phyloP scores from a whole-genome alignment of 2,797 vertebrate genomes.

The Coregonus ussuriensis region DNA sequence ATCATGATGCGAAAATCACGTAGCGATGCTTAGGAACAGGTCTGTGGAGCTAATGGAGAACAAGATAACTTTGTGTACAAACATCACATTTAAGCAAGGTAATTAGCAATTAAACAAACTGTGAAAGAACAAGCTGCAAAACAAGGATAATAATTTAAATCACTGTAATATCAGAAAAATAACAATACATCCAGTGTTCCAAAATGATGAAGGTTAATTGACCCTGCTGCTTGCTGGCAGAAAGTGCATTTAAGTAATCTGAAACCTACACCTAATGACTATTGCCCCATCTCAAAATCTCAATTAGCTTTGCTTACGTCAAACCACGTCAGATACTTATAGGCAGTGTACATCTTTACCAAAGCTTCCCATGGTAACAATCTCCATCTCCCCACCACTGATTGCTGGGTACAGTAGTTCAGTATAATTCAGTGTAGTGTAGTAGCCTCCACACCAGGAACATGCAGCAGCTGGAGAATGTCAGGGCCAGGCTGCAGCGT shows the following conservation, averaged over 20 bases:
- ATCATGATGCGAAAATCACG: not conserved
- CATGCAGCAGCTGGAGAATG: conserved; percentile 18
- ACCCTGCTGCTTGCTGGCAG: not conserved
- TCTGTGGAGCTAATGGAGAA: not conserved
- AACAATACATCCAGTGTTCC: not conserved
- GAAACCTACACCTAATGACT: not conserved
- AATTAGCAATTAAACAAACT: conserved; percentile 20
- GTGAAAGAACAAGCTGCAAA: conserved; percentile 15
- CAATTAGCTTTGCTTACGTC: conserved; percentile 12
- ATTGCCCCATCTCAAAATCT: conserved; percentile 6
- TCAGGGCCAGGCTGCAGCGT: conserved; percentile 20
- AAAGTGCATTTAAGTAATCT: not conserved
- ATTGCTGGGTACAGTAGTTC: conserved; percentile 26
- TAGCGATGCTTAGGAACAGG: not conserved
- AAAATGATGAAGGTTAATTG: not conserved
- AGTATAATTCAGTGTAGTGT: not conserved
- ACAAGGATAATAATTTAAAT: conserved; percentile 31
- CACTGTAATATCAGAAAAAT: conserved; percentile 14
- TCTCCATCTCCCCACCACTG: conserved; percentile 18
- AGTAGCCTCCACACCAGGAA: not conserved
- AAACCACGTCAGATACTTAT: not conserved
- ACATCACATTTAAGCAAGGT: conserved; percentile 10
- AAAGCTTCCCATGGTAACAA: conserved; percentile 6
- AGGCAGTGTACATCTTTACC: not conserved
- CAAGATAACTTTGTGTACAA: conserved; percentile 21